Conservation (phyloP, 2,797 vertebrate genomes). For the Pelochelys cantorii region DNA sequence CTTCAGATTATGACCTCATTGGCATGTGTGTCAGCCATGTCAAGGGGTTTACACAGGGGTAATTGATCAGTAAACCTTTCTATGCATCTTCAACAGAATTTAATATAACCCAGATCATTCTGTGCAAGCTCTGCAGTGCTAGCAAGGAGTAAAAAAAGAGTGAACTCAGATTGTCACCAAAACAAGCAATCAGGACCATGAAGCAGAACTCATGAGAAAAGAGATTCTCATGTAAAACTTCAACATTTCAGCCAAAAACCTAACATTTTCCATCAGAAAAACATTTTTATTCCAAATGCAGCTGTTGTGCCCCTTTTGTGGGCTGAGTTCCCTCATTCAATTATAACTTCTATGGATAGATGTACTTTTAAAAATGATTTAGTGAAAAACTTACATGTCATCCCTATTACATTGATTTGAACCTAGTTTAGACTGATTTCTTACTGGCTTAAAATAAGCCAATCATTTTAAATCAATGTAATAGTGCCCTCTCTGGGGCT, state of each 20-base stretch:
- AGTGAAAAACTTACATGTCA: not conserved
- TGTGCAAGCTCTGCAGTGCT: not conserved
- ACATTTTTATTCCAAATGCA: not conserved
- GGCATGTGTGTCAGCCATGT: not conserved
- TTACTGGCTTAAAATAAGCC: not conserved
- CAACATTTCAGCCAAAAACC: not conserved
- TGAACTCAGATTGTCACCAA: not conserved
- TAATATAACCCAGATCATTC: not conserved
- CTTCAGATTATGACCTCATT: not conserved
- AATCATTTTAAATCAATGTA: not conserved
- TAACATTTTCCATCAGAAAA: not conserved
- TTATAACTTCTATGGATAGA: not conserved
- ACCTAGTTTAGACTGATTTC: not conserved
- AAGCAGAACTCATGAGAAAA: not conserved
- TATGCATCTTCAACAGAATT: accelerated
- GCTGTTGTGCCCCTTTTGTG: not conserved
- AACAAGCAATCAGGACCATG: not conserved
- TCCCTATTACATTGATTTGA: not conserved
- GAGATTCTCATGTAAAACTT: not conserved
- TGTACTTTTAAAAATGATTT: not conserved
- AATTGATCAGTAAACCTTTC: not conserved
- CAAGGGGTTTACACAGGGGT: not conserved
- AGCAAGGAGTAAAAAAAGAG: not conserved
- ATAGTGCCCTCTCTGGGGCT: not conserved
- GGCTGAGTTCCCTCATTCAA: not conserved